A percentile compares a stretch with the other conserved stretches of the same genome.
These are phyloP conservation scores for Ctenomys sociabilis DNA, from an alignment of 2,113 vertebrate genomes.

Conservation along the genomic window DNA sequence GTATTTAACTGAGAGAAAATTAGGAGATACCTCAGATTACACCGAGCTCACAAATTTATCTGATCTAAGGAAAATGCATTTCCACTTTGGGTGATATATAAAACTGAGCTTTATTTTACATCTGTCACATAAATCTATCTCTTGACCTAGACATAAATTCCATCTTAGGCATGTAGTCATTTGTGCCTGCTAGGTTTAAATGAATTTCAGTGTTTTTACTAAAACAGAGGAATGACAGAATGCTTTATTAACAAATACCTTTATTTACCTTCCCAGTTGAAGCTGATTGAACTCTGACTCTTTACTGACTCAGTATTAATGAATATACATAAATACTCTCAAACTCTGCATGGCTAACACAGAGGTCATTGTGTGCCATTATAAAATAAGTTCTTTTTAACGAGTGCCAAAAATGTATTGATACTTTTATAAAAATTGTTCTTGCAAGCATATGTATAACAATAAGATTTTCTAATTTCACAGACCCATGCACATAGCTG, in stretches of 20 bases:
- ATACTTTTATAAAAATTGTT: background rate
- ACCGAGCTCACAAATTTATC: background rate
- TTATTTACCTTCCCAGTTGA: background rate
- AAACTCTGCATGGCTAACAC: background rate
- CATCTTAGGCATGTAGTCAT: background rate
- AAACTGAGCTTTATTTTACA: background rate
- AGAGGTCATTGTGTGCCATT: background rate
- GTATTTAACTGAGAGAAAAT: background rate
- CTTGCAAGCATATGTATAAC: background rate
- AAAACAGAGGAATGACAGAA: background rate
- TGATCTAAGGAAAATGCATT: conserved; percentile 9
- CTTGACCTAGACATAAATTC: conserved; percentile 31
- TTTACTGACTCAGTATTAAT: background rate
- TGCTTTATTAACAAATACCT: background rate
- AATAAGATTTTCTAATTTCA: background rate
- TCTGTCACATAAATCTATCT: background rate
- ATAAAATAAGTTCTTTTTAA: background rate
- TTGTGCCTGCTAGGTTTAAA: background rate
- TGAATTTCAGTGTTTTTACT: background rate
- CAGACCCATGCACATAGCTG: background rate
- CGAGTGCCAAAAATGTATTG: background rate
- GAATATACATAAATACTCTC: background rate
- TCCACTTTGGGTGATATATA: background rate
- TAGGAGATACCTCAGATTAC: background rate
- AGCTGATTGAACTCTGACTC: background rate